phyloP scores from a whole-genome alignment of 2,797 vertebrate genomes.

The Psittacula derbiana region DNA sequence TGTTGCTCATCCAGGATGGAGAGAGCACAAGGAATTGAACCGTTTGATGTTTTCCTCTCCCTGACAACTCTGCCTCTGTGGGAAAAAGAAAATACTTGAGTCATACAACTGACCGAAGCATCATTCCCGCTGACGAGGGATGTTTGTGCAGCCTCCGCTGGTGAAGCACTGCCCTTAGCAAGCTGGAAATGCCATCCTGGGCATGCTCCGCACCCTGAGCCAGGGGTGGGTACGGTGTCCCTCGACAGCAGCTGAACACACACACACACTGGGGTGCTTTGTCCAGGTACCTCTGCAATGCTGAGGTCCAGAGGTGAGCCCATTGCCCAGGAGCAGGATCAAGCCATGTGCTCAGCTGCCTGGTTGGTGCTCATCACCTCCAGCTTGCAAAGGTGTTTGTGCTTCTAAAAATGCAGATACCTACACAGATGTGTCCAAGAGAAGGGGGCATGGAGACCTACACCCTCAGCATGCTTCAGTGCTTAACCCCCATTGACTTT shows the following conservation, averaged over 20 bases:
- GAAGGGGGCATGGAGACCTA: neutral
- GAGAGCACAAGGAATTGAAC: neutral
- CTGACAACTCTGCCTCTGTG: neutral
- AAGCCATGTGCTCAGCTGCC: neutral
- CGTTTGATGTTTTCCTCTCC: neutral
- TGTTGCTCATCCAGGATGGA: neutral
- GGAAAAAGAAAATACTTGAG: conserved; percentile 7
- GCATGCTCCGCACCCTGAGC: neutral
- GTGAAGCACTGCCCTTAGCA: neutral
- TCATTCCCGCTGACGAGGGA: neutral
- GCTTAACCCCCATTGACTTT: neutral
- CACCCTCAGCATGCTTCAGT: neutral
- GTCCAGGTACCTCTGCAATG: neutral
- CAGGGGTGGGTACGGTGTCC: neutral
- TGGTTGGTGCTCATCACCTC: neutral
- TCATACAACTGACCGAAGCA: neutral
- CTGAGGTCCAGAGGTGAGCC: fast-evolving
- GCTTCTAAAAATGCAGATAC: neutral
- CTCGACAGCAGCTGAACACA: neutral
- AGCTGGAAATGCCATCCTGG: neutral
- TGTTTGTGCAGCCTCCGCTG: neutral
- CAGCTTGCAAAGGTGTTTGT: neutral
- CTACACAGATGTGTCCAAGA: neutral
- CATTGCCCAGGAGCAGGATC: neutral
- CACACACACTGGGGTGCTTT: fast-evolving